These are phyloP conservation scores for Hirtodrosophila duncani DNA, from an alignment of 2,888 invertebrate genomes.

Conservation along the genomic window DNA sequence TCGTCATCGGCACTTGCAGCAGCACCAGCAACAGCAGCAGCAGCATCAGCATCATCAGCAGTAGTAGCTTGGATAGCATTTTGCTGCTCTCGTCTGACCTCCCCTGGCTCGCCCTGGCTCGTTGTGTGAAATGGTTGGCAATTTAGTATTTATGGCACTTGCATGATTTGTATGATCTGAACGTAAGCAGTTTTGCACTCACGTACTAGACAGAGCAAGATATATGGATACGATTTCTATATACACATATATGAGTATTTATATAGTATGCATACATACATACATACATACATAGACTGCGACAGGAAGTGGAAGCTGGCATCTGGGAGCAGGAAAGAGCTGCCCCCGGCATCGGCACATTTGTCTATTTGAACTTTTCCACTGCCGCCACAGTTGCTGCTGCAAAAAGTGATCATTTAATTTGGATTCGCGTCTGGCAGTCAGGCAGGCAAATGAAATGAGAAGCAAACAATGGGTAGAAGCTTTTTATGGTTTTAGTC, in stretches of 20 bases:
- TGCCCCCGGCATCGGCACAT: slow-evolving; percentile 38
- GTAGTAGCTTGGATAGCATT: no score
- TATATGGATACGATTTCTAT: no score
- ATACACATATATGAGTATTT: no score
- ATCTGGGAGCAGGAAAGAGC: no score
- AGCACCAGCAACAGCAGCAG: slow-evolving; percentile 19
- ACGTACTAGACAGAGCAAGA: no score
- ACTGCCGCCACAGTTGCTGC: no score
- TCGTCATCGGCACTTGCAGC: slow-evolving; percentile 29
- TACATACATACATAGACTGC: no score
- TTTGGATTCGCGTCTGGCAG: slow-evolving; percentile 60
- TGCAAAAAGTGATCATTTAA: slow-evolving; percentile 70
- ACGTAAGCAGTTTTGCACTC: slow-evolving; percentile 74
- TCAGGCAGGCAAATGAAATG: slow-evolving; percentile 12
- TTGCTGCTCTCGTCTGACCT: slow-evolving; percentile 9
- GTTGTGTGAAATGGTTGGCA: slow-evolving; percentile 63
- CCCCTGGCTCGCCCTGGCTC: slow-evolving; percentile 1
- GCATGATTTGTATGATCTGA: slow-evolving; percentile 73
- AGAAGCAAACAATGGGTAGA: neutral
- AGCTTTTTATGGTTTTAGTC: slow-evolving; percentile 39
- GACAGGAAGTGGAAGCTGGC: no score
- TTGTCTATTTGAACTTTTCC: slow-evolving; percentile 56
- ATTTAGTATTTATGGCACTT: slow-evolving; percentile 74
- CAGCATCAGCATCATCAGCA: neutral
- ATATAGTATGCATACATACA: no score